These are phyloP conservation scores for Onychomys leucogaster DNA, from an alignment of 2,797 vertebrate species.

Conservation along the genomic window DNA sequence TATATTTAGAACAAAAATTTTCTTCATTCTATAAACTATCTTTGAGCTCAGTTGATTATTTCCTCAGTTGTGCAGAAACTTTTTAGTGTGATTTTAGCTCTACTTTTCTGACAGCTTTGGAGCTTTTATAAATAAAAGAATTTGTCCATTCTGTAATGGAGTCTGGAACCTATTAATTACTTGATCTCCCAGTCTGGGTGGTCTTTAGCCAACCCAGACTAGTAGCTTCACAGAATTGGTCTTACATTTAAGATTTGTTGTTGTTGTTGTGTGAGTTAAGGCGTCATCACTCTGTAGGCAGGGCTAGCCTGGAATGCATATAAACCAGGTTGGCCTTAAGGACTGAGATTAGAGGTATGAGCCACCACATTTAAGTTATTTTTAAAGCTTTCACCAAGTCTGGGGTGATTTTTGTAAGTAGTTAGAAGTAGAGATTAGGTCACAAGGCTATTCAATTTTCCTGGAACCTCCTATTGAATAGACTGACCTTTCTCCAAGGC, in stretches of 20 bases:
- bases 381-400: not conserved
- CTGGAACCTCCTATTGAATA: not conserved
- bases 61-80: not conserved
- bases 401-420: not conserved
- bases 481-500: not conserved
- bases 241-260: not conserved
- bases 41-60: not conserved
- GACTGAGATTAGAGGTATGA: not conserved
- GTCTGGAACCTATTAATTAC: not conserved
- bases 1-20: not conserved
- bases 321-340: not conserved
- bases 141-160: not conserved
- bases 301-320: not conserved
- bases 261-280: not conserved
- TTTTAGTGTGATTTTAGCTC: not conserved
- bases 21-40: not conserved
- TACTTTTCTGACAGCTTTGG: not conserved
- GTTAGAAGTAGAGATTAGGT: not conserved
- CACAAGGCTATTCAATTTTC: not conserved
- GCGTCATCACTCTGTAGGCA: not conserved
- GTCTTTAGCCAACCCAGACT: not conserved
- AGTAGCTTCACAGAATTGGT: not conserved
- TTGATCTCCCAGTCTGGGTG: not conserved
- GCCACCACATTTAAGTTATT: not conserved
- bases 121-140: not conserved